These are phyloP conservation scores for Tenthredo scrophulariae DNA, from an alignment of 2,888 invertebrate species.

Conservation along the genomic window DNA sequence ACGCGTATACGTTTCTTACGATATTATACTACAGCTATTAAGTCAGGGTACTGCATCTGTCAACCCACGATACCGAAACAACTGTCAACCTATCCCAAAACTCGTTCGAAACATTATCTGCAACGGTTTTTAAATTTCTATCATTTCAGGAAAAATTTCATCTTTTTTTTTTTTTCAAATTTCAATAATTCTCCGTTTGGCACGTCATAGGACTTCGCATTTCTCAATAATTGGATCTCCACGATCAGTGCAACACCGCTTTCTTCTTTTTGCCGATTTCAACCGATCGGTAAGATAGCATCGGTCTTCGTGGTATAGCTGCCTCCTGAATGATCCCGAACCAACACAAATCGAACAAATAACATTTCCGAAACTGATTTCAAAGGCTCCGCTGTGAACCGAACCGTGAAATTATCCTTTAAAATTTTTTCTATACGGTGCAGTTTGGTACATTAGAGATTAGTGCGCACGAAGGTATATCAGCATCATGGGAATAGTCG, in stretches of 20 bases:
- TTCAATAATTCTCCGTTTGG: no score
- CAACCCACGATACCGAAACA: background rate
- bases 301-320: background rate
- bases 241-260: background rate
- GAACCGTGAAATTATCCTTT: conserved; percentile 45
- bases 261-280: background rate
- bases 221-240: background rate
- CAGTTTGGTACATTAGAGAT: conserved; percentile 4
- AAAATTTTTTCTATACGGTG: background rate
- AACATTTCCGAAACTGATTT: conserved; percentile 29
- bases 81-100: background rate
- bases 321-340: background rate
- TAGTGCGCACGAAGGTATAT: background rate
- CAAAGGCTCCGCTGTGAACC: conserved; percentile 40
- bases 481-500: background rate
- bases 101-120: background rate
- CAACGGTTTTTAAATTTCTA: conserved; percentile 1
- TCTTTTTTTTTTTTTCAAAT: no score
- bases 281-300: background rate
- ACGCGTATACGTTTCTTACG: conserved; percentile 4
- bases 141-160: background rate
- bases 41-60: conserved; percentile 6
- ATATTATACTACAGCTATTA: conserved; percentile 22
- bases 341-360: conserved; percentile 11
- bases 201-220: background rate